Conservation (phyloP, 1,140 invertebrate genomes). For the Bemisia tabaci region DNA sequence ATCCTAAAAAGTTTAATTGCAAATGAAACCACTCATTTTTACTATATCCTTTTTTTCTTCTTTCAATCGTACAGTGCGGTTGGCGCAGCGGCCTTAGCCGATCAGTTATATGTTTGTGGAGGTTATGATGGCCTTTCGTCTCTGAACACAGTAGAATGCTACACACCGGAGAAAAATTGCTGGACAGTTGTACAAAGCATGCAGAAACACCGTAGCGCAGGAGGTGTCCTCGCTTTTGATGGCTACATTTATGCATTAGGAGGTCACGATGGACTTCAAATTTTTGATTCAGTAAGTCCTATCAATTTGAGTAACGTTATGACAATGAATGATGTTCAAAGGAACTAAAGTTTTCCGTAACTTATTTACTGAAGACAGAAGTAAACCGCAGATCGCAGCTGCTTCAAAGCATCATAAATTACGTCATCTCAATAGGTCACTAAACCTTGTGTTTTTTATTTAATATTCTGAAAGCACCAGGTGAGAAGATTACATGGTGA, state of each 20-base stretch:
- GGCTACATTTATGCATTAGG: constrained; percentile 70
- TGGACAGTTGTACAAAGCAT: constrained; percentile 62
- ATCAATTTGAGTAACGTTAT: constrained; percentile 4
- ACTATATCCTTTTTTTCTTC: constrained; percentile 16
- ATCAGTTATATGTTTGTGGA: constrained; percentile 74
- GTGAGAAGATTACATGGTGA: too few species aligned
- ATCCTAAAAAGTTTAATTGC: too few species aligned
- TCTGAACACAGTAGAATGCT: constrained; percentile 71
- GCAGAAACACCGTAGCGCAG: constrained; percentile 78
- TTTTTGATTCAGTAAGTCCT: constrained; percentile 67
- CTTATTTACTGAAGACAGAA: too few species aligned
- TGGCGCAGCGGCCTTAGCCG: constrained; percentile 67
- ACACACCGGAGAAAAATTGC: constrained; percentile 54
- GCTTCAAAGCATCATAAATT: too few species aligned
- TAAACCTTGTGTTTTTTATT: too few species aligned
- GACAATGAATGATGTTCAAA: too few species aligned
- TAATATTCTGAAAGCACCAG: too few species aligned
- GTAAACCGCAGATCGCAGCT: too few species aligned
- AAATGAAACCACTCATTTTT: too few species aligned
- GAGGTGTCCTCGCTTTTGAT: constrained; percentile 70
- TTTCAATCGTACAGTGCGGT: constrained; percentile 44
- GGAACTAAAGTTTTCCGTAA: too few species aligned
- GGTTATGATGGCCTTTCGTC: constrained; percentile 80
- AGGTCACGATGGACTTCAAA: constrained; percentile 76
- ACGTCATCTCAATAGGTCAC: too few species aligned